Conservation (phyloP, 2,888 invertebrate genomes). For the Agrochola circellaris region DNA sequence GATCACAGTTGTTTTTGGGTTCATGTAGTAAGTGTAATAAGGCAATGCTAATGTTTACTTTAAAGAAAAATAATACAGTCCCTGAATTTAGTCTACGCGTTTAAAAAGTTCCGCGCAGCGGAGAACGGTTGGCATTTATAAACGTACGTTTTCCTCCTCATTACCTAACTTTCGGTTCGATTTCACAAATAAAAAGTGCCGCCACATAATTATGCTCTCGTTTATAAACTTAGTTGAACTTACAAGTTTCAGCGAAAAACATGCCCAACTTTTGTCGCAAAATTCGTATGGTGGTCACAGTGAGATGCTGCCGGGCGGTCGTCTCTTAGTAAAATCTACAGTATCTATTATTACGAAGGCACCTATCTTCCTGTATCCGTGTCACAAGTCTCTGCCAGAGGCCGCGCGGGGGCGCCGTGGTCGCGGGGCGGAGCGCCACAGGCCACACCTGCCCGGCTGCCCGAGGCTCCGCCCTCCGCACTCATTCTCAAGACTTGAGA, state of each 20-base stretch:
- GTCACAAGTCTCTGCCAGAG: neutral
- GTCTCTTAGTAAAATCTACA: neutral
- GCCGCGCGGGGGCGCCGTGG: slow-evolving; percentile 25
- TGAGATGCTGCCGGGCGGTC: neutral
- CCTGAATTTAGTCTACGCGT: too few relatives aligned
- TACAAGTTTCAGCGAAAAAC: neutral
- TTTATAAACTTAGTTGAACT: neutral
- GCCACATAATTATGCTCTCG: neutral
- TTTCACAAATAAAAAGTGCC: neutral
- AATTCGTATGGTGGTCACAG: neutral
- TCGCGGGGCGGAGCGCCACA: slow-evolving; percentile 64
- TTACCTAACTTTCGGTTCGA: too few relatives aligned
- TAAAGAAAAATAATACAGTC: too few relatives aligned
- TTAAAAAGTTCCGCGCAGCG: too few relatives aligned
- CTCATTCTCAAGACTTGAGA: slow-evolving; percentile 47
- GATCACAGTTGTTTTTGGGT: neutral
- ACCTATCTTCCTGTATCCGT: slow-evolving; percentile 23
- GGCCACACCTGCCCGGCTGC: slow-evolving; percentile 73
- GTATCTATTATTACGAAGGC: slow-evolving; percentile 12
- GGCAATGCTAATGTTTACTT: too few relatives aligned
- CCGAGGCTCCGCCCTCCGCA: slow-evolving; percentile 70
- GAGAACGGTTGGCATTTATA: too few relatives aligned
- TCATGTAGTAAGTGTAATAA: too few relatives aligned
- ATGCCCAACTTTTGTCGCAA: neutral
- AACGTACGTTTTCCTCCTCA: too few relatives aligned